These are phyloP conservation scores for Alexandromys fortis DNA, from an alignment of 2,113 vertebrate genomes.

Conservation along the genomic window DNA sequence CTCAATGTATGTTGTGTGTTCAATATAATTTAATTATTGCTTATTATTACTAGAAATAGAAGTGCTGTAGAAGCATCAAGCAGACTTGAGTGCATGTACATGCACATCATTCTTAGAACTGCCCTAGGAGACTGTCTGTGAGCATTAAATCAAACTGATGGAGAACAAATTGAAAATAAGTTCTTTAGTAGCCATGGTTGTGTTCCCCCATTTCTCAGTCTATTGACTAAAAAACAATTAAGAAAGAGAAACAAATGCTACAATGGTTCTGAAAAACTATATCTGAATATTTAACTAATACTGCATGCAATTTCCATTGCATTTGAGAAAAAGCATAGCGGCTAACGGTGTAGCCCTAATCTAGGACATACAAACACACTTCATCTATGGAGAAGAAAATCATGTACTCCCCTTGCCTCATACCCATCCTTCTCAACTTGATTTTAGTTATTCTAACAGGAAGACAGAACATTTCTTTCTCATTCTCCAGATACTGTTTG, in stretches of 20 bases:
- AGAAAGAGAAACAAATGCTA: not conserved
- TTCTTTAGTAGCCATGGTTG: fast-evolving
- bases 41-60: not conserved
- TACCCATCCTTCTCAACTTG: not conserved
- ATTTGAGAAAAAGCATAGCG: not conserved
- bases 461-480: not conserved
- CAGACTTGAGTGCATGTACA: too few species aligned
- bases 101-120: not conserved
- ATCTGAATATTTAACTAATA: not conserved
- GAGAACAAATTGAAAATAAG: not conserved
- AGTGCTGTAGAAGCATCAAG: not conserved
- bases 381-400: not conserved
- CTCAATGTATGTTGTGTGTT: not conserved
- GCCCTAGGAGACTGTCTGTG: not conserved
- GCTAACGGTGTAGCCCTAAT: not conserved
- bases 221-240: not conserved
- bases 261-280: not conserved
- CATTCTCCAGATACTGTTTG: not conserved
- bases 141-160: not conserved
- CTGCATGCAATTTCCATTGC: not conserved
- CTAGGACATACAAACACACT: not conserved
- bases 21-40: not conserved
- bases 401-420: too few species aligned
- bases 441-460: not conserved
- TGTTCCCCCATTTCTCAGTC: not conserved